Evolutionary conservation across 2,888 invertebrate genomes (phyloP), one percentile per base, ranked within the genome.

Genomic region (Spodoptera littoralis): DNA sequence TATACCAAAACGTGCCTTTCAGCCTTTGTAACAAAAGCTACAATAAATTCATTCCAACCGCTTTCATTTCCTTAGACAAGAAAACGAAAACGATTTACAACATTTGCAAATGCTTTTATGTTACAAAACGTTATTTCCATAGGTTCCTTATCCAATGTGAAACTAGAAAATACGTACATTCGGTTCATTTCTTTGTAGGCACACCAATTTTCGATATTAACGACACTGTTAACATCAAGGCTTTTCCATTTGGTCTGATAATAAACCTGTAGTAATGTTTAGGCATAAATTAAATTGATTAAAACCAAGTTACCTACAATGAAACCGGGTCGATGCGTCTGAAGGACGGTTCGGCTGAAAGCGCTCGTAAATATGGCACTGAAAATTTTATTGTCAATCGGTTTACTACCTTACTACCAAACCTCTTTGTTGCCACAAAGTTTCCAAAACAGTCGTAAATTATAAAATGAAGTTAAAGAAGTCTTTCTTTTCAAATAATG

Each of bases 301-400:
- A 74, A 73, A 68, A 57, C 56, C 59, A 46, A 60, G 30, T 27
- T 27, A 66, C 61, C 65, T 59, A 76, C 36, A 75, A 73, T 56
- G 64, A 64, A 80, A 66, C 59, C 55, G 55, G 70, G 56, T 77
- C 78, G 65, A 73, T 77, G 58, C 41, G 56, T 65, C 65, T 73
- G 77, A 80, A 80, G 79, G 80, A 74, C 76, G 53, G 47, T 43
- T 13, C 46, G 63, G 58, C 60, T 67, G 52, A 55, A 71, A 64
- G 51, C 65, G 64, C 50, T 74, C 76, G 70, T 81, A 70, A 81
- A 79, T 60, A 50, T 11, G 44, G 60, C 60, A 71, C 73, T 79
- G 71, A 76, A 75, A 53, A 43, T 57, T 68, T 79, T 78, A 81
- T 48, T 70, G 70, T 76, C 58, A 60, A 66, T 65, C 24, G 53